Base-by-base conservation (phyloP, 2,113 vertebrate species). In the Spea bombifrons region DNA sequence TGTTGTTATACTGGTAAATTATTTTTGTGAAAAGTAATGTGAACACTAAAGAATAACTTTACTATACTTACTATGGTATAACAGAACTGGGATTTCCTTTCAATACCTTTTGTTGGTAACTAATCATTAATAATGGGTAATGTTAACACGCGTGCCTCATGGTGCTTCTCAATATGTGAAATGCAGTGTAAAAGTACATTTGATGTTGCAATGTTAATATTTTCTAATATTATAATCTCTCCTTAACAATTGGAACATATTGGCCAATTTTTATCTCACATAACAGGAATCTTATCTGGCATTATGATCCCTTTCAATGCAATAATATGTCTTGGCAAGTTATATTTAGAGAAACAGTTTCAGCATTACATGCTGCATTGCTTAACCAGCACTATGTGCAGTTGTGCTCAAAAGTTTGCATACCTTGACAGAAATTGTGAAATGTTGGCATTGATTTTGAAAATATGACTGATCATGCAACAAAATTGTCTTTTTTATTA, bases 221-320 rank as follows among this genome's bases (percentile, higher is more conserved):
- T 13, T 49, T 55, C 2, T 47, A 55, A 45, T 30, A 57, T 52
- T 65, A 57, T 65, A 69, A 17, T 69, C 55, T 69, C n/a, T 12
- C 15, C 69, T 69, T 69, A 76, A 76, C 59, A 50, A n/a, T 15
- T 76, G 47, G 59, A 69, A 30, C 69, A 57, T 76, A n/a, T 55
- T 76, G 10, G 66, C 66, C 75, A 76, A 76, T n/a, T 55, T 76
- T 69, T 76, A 76, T 76, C 47, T 76, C 75, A 69, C 66, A 30
- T 15, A 69, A 53, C 75, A 76, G 45, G 75, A 76, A 76, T 76
- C 65, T 69, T 53, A 48, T 76, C 66, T 76, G 66, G 75, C 75
- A 69, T 15, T 76, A 17, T 46, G 43, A 17, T 76, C 52, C 52
- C 49, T 76, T 48, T 57, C 53, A 76, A 16, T 76, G 44, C 53